Evolutionary conservation across 2,113 vertebrate genomes (phyloP).

Genomic region (Vulpes vulpes): DNA sequence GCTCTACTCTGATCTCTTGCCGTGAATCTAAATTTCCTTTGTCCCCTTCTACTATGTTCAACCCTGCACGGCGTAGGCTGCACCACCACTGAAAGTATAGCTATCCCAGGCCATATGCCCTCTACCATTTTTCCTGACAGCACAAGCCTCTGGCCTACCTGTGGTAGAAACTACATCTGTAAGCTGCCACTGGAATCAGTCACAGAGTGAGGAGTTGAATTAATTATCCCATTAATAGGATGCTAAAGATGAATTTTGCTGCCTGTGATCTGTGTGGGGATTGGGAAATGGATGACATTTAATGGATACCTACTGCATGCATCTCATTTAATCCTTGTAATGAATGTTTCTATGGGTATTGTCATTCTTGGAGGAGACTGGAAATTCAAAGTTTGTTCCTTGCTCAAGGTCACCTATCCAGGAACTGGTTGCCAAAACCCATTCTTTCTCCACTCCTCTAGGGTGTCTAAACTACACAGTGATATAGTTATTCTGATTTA

Average conservation of each 20-base stretch:
- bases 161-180: neutral
- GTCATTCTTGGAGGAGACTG: neutral
- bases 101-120: neutral
- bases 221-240: neutral
- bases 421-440: neutral
- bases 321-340: neutral
- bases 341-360: neutral
- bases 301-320: neutral
- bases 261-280: neutral
- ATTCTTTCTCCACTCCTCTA: neutral
- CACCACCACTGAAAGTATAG: neutral
- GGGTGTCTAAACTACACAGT: neutral
- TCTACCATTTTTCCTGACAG: neutral
- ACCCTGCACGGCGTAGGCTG: accelerated
- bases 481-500: neutral
- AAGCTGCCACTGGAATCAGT: neutral
- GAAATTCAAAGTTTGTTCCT: neutral
- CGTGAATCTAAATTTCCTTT: neutral
- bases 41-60: neutral
- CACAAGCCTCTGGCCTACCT: neutral
- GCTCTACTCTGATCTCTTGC: neutral
- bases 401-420: neutral
- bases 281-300: neutral
- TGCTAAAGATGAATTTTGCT: neutral
- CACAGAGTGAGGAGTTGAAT: neutral